Conservation (phyloP, 2,113 vertebrate species). For the Sorex araneus region DNA sequence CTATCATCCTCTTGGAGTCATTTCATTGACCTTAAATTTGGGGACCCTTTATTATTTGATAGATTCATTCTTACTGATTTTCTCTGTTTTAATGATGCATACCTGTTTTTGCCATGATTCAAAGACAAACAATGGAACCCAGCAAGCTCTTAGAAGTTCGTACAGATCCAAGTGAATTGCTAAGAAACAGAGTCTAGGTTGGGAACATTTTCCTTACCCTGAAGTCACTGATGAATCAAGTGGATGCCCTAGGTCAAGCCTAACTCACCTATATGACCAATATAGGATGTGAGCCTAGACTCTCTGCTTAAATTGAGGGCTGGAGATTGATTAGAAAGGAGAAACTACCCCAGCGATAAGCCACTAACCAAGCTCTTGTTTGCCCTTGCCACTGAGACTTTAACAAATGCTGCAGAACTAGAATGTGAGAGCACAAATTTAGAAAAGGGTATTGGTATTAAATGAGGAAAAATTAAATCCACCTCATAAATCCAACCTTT, state of each 20-base stretch:
- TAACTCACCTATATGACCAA: no score
- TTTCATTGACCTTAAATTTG: conserved; percentile 12
- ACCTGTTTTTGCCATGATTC: neutral
- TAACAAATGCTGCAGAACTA: neutral
- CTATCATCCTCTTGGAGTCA: neutral
- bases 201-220: rapidly evolving
- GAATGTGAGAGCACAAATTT: neutral
- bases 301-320: neutral
- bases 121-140: neutral
- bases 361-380: neutral
- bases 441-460: no score
- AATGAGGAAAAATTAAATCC: neutral
- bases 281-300: no score
- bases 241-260: rapidly evolving
- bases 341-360: no score
- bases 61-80: neutral
- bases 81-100: neutral
- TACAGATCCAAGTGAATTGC: neutral
- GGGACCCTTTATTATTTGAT: neutral
- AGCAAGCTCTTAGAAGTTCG: neutral
- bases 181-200: rapidly evolving
- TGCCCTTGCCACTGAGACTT: neutral
- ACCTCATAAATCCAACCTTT: neutral
- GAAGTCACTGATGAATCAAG: no score
- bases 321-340: neutral